A percentile compares a stretch with the other conserved stretches of the same genome.
These are phyloP conservation scores for Polyploca ridens DNA, from an alignment of 2,888 invertebrate species.

Conservation along the genomic window DNA sequence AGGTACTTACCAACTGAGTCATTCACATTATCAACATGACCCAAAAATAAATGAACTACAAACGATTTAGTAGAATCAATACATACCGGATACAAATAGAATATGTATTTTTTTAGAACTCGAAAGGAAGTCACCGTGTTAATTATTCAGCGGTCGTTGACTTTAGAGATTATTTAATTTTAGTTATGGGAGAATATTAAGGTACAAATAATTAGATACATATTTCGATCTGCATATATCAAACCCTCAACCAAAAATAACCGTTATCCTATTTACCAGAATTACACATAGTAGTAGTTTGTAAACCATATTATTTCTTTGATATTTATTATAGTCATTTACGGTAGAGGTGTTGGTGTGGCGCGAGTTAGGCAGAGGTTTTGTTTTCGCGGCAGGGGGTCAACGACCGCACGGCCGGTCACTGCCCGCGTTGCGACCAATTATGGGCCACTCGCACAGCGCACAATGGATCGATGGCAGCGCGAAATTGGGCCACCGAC, in stretches of 20 bases:
- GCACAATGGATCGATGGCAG: conserved; percentile 84
- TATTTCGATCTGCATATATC: not conserved
- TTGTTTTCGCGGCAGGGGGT: conserved; percentile 80
- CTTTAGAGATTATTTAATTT: conserved; percentile 56
- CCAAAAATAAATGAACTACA: conserved; percentile 52
- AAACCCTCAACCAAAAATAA: not conserved
- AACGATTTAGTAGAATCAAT: conserved; percentile 42
- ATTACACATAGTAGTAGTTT: too few relatives aligned
- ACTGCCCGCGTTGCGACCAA: conserved; percentile 82
- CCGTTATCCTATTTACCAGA: not conserved
- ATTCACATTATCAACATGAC: conserved; percentile 51
- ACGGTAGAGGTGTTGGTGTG: conserved; percentile 41
- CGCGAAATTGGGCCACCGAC: conserved; percentile 80
- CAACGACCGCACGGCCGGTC: conserved; percentile 80
- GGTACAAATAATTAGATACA: not conserved
- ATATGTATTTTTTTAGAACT: conserved; percentile 56
- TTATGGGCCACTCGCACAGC: conserved; percentile 84
- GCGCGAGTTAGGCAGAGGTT: conserved; percentile 64
- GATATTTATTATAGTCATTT: conserved; percentile 31
- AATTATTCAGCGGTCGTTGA: conserved; percentile 69
- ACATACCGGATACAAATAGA: conserved; percentile 44
- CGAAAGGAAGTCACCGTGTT: conserved; percentile 73
- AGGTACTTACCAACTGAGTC: conserved; percentile 27
- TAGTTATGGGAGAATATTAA: conserved; percentile 12
- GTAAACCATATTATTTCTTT: conserved; percentile 18